phyloP scores from a whole-genome alignment of 2,797 vertebrate genomes.

The Pygocentrus nattereri region DNA sequence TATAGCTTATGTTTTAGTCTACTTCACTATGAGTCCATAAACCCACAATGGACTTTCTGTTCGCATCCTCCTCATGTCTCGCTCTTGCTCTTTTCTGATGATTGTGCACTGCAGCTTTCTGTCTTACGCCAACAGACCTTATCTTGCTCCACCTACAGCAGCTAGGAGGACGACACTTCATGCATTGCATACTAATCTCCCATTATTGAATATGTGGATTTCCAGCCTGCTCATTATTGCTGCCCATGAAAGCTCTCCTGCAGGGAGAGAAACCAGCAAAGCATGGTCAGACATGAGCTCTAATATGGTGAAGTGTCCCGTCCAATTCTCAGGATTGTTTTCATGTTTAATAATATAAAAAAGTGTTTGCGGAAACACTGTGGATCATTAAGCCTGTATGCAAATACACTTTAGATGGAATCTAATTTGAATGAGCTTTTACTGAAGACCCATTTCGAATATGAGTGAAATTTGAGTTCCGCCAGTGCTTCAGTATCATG shows the following conservation, averaged over 20 bases:
- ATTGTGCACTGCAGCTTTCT: conserved; percentile 42
- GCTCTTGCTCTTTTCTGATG: conserved; percentile 43
- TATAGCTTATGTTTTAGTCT: not conserved
- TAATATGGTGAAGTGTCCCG: conserved; percentile 21
- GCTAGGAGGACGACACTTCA: conserved; percentile 42
- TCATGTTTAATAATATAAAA: conserved; percentile 39
- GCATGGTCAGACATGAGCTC: conserved; percentile 25
- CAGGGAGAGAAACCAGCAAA: conserved; percentile 33
- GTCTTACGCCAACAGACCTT: conserved; percentile 41
- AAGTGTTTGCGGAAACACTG: not conserved
- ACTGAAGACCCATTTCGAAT: not conserved
- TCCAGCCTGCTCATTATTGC: conserved; percentile 50
- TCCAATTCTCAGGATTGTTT: conserved; percentile 32
- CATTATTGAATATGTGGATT: conserved; percentile 54
- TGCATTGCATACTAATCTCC: conserved; percentile 52
- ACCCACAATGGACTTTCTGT: not conserved
- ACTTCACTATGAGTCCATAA: not conserved
- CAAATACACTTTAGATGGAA: not conserved
- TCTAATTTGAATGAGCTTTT: not conserved
- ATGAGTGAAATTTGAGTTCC: not conserved
- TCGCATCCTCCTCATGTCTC: conserved; percentile 17
- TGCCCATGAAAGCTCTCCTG: conserved; percentile 32
- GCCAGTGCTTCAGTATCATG: not conserved
- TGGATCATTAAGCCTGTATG: not conserved
- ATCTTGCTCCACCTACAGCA: conserved; percentile 51